phyloP scores from a whole-genome alignment of 2,113 vertebrate genomes.

The Thamnophis sirtalis region DNA sequence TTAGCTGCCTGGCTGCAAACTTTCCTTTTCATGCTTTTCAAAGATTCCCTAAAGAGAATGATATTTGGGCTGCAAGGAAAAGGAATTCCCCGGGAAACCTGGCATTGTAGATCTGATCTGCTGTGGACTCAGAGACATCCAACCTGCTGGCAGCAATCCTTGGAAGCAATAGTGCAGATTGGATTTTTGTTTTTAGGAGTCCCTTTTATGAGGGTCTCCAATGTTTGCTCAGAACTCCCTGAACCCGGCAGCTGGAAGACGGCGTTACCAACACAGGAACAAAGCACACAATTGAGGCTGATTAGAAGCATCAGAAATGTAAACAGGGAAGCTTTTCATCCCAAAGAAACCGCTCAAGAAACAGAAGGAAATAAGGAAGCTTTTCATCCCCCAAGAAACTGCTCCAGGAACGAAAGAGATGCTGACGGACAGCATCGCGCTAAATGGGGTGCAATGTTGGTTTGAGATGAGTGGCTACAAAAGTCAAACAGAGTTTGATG shows the following conservation, averaged over 20 bases:
- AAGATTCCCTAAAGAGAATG: not conserved
- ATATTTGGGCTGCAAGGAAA: not conserved
- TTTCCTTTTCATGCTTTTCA: not conserved
- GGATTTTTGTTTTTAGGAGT: not conserved
- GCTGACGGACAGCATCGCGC: not conserved
- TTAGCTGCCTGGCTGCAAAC: not conserved
- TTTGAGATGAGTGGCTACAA: constrained; percentile 10
- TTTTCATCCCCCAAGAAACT: constrained; percentile 24
- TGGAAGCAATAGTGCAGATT: not conserved
- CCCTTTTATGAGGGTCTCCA: constrained; percentile 17
- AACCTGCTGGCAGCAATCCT: not conserved
- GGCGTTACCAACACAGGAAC: not conserved
- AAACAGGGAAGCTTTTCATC: constrained; percentile 32
- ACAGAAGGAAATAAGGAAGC: constrained; percentile 8
- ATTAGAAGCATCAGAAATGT: not conserved
- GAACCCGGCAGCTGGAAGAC: constrained; percentile 35
- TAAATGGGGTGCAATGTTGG: not conserved
- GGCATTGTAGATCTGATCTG: not conserved
- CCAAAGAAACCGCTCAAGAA: not conserved
- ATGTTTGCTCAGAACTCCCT: constrained; percentile 40
- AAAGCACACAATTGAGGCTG: constrained; percentile 18
- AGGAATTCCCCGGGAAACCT: not conserved
- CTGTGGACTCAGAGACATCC: not conserved
- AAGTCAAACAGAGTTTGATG: constrained; percentile 25
- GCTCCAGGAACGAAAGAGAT: not conserved